phyloP scores from a whole-genome alignment of 2,797 vertebrate genomes.

The Malacoraja senta region DNA sequence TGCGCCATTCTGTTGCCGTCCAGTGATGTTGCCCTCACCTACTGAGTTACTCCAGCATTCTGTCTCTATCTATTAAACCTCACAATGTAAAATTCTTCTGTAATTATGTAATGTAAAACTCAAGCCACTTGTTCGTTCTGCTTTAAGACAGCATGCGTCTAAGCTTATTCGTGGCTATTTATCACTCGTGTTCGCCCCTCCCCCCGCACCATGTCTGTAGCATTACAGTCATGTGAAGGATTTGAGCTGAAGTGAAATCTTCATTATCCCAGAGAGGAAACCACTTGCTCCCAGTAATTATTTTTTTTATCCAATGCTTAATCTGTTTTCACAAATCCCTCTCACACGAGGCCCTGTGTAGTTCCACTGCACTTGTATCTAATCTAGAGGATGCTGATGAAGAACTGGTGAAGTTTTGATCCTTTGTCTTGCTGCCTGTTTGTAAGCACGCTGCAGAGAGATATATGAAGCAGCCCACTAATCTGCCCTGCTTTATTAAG shows the following conservation, averaged over 20 bases:
- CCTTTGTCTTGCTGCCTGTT: not conserved
- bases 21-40: too few relatives aligned
- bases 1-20: too few relatives aligned
- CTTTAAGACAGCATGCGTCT: not conserved
- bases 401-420: not conserved
- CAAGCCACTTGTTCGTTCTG: not conserved
- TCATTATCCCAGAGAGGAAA: not conserved
- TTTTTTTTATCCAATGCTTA: not conserved
- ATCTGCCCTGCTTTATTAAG: not conserved
- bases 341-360: not conserved
- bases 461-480: not conserved
- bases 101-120: not conserved
- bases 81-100: too few relatives aligned
- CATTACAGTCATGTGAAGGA: not conserved
- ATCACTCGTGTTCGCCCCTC: not conserved
- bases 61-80: too few relatives aligned
- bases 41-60: too few relatives aligned
- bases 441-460: not conserved
- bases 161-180: too few relatives aligned
- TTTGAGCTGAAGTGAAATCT: not conserved
- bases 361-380: not conserved
- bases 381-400: not conserved
- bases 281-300: not conserved
- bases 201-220: not conserved
- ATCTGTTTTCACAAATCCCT: slow-evolving; percentile 11